Evolutionary conservation across 2,888 invertebrate genomes (phyloP), one percentile per base, ranked within the genome.

Genomic region (Junonia oenone): DNA sequence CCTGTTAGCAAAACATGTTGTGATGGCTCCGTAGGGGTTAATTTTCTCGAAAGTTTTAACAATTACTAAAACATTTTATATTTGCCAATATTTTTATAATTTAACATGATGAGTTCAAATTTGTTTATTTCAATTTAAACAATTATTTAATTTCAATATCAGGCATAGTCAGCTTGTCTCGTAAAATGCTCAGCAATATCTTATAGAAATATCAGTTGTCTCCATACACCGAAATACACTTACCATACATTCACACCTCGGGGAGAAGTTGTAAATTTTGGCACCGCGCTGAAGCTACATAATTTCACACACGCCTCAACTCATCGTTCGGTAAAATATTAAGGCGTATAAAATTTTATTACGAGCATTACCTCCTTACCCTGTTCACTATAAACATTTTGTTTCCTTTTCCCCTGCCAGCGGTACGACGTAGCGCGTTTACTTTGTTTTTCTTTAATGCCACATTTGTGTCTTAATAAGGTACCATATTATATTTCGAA

Each of bases 331-430:
- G 72, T 81, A 76, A 87, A 88, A 88, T 88, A 88, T 87, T 84
- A 85, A 83, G 83, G 83, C 79, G 80, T 81, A 85, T 88, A 84
- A 89, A 88, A 89, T 88, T 87, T 89, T 90, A 88, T 89, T 84
- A 86, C 76, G 67, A 69, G 66, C 83, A 78, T 83, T 83, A 88
- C 83, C 83, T 81, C 81, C 81, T 82, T 82, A 76, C 78, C 70
- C 75, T 75, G 76, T 74, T 79, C 78, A 71, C 71, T 83, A 81
- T 81, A 86, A 85, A 86, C 81, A 86, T 83, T 83, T 81, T 76
- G 72, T 79, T 78, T 79, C 77, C 75, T 73, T 67, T 72, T 66
- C 68, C 72, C 75, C 75, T 74, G 71, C 68, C 64, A 64, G 58
- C 63, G 65, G 6, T 43, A 43, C 59, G 63, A 63, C 65, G 63